These are phyloP conservation scores for Acrobasis consociella DNA, from an alignment of 2,888 invertebrate species.

Conservation along the genomic window DNA sequence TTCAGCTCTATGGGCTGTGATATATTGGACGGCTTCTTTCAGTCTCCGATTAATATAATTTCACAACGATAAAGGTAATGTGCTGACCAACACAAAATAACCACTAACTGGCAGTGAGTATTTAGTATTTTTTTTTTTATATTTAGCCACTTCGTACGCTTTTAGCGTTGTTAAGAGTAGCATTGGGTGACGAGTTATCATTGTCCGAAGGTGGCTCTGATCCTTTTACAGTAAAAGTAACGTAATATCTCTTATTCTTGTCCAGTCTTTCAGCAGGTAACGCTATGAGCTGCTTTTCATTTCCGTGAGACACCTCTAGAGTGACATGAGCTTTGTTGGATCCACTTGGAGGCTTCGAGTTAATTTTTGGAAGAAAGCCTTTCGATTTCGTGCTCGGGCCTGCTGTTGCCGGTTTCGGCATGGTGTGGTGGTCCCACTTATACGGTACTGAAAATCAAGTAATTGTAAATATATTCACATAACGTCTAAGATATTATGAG, in stretches of 20 bases:
- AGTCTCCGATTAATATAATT: conserved; percentile 45
- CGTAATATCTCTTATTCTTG: conserved; percentile 95
- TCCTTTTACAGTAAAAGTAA: conserved; percentile 95
- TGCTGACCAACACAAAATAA: conserved; percentile 23
- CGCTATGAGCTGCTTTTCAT: conserved; percentile 92
- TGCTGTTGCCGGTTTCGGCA: conserved; percentile 87
- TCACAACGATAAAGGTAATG: conserved; percentile 24
- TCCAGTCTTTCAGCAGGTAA: conserved; percentile 93
- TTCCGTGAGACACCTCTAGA: conserved; percentile 92
- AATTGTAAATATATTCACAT: background rate
- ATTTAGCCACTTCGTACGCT: conserved; percentile 60
- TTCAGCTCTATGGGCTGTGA: conserved; percentile 29
- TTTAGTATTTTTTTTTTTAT: conserved; percentile 24
- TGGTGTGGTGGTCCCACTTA: conserved; percentile 89
- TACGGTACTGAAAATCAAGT: conserved; percentile 86
- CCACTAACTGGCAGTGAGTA: conserved; percentile 46
- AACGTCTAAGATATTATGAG: background rate
- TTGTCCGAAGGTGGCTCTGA: conserved; percentile 82
- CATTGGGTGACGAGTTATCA: conserved; percentile 68
- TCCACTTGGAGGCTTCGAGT: conserved; percentile 64
- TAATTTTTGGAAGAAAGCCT: conserved; percentile 88
- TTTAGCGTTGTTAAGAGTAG: conserved; percentile 73
- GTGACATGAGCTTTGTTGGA: conserved; percentile 83
- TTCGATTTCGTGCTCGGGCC: conserved; percentile 69
- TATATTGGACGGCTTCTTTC: conserved; percentile 48